Percentiles rank a stretch among this genome's conserved stretches.
Conservation (phyloP, 2,113 vertebrate species). For the Pelmatolapia mariae region DNA sequence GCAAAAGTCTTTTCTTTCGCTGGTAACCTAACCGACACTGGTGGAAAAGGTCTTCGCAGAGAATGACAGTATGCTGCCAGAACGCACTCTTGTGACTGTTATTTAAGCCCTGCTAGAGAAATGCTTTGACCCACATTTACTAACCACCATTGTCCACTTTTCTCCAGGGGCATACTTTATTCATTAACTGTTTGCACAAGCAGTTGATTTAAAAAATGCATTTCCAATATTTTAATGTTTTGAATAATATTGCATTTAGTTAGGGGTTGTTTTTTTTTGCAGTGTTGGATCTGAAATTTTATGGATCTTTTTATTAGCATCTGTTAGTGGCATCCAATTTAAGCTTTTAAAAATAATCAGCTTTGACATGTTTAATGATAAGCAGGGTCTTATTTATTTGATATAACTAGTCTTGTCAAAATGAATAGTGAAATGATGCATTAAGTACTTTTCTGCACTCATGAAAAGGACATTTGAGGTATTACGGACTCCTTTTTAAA, state of each 20-base stretch:
- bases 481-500: not conserved
- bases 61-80: constrained; percentile 15
- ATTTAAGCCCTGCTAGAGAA: not conserved
- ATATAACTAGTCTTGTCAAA: not conserved
- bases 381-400: not conserved
- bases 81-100: constrained; percentile 11
- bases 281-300: not conserved
- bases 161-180: not conserved
- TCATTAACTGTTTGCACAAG: not conserved
- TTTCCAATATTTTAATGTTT: not conserved
- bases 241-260: not conserved
- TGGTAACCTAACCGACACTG: constrained; percentile 1
- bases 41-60: not conserved
- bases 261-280: not conserved
- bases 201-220: not conserved
- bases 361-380: not conserved
- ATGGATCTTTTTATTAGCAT: not conserved
- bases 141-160: not conserved
- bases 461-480: not conserved
- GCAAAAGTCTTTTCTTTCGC: constrained; percentile 3
- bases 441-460: not conserved
- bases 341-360: not conserved
- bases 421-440: not conserved
- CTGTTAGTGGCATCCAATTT: not conserved
- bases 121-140: not conserved